Percentiles rank a stretch among this genome's conserved stretches.
Conservation (phyloP, 2,113 vertebrate genomes). For the Pedetes capensis region DNA sequence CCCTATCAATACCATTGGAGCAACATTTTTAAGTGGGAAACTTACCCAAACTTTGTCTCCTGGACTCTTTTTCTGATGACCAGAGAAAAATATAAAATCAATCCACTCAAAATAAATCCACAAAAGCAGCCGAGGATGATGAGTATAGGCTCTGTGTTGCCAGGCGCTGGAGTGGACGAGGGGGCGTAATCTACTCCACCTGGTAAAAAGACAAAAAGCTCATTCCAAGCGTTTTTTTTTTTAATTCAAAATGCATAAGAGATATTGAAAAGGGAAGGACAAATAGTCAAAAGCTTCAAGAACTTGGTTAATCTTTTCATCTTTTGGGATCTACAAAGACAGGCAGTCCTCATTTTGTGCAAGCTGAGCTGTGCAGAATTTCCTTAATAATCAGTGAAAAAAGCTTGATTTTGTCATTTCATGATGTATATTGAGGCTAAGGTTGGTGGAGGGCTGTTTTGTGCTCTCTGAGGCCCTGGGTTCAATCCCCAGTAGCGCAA, state of each 20-base stretch:
- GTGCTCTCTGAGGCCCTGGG: too few species aligned
- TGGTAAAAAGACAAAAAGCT: slow-evolving; percentile 56
- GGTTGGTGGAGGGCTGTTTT: too few species aligned
- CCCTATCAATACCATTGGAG: not conserved
- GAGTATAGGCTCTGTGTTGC: slow-evolving; percentile 79
- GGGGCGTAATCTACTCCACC: slow-evolving; percentile 81
- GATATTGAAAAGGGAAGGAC: not conserved
- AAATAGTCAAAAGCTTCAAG: not conserved
- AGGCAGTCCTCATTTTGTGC: not conserved
- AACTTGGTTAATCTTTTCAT: not conserved
- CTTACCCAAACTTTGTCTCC: slow-evolving; percentile 90
- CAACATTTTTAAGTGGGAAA: not conserved
- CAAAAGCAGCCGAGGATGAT: slow-evolving; percentile 87
- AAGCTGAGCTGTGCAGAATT: not conserved
- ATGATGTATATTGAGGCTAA: not conserved
- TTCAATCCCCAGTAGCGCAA: too few species aligned
- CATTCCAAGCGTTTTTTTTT: not conserved
- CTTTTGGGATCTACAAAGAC: not conserved
- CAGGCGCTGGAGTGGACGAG: slow-evolving; percentile 84
- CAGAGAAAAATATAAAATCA: slow-evolving; percentile 85
- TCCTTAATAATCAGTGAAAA: not conserved
- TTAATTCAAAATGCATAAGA: not conserved
- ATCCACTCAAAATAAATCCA: slow-evolving; percentile 82
- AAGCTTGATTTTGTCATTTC: not conserved
- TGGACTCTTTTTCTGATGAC: slow-evolving; percentile 83